A percentile compares a stretch with the other conserved stretches of the same genome.
phyloP scores from a whole-genome alignment of 92 coral and sea anemone genomes.

The Paramuricea clavata region DNA sequence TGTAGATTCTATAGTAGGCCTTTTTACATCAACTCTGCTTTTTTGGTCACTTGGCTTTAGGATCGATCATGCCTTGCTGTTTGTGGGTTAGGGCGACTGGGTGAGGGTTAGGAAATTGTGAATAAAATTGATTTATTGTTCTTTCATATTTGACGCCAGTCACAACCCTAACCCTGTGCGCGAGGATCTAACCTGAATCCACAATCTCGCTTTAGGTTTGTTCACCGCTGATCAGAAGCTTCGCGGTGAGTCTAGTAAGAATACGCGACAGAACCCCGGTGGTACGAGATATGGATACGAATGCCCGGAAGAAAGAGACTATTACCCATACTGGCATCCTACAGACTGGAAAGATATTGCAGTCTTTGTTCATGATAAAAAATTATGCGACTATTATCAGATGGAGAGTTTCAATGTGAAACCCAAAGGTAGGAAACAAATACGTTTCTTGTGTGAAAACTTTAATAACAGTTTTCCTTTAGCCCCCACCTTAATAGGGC shows the following conservation, averaged over 20 bases:
- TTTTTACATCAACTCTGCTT: no score
- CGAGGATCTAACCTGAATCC: not conserved
- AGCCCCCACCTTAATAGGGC: no score
- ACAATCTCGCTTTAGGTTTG: constrained; percentile 65
- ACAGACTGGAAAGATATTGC: constrained; percentile 99
- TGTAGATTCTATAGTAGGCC: no score
- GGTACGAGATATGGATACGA: constrained; percentile 98
- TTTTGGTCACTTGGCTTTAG: no score
- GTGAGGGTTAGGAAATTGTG: no score
- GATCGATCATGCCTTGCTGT: no score
- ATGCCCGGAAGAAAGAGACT: constrained; percentile 98
- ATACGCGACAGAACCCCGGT: constrained; percentile 95
- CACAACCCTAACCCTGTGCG: no score
- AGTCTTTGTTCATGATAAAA: constrained; percentile 75
- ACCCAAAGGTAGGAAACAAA: constrained; percentile 76
- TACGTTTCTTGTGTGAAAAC: no score
- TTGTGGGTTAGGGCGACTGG: no score
- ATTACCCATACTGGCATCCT: constrained; percentile 99
- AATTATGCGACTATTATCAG: constrained; percentile 79
- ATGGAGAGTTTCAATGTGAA: constrained; percentile 95
- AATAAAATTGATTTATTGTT: no score
- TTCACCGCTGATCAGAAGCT: constrained; percentile 97
- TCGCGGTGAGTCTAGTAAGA: constrained; percentile 79
- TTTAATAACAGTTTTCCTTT: no score
- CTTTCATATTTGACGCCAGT: no score